Base-by-base conservation (phyloP, 2,113 vertebrate species). In the Podarcis raffonei region DNA sequence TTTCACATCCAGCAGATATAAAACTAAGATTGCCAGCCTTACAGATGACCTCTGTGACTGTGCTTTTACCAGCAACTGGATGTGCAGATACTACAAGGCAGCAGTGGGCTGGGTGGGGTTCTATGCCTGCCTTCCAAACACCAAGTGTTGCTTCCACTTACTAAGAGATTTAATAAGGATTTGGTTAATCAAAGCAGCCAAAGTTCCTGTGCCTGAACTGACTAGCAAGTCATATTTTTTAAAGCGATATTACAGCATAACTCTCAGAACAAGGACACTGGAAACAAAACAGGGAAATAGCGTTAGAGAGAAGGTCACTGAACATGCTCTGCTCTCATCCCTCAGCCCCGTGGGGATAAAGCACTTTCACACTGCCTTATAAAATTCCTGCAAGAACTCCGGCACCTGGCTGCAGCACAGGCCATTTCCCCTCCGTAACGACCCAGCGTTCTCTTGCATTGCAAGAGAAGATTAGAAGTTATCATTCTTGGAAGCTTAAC, bases 401-500 rank as follows among this genome's bases (percentile, higher is more conserved):
- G 13, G 13, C 59, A 32, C 57, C 48, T 75, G 80, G 69, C 39
- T 76, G 11, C 25, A 35, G n/a, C 37, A 53, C 23, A 18, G n/a
- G 78, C 59, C 68, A 77, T 68, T 16, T 66, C 25, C 39, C 25
- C 37, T 62, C 59, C 13, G 72, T 57, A 83, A 76, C 15, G 59
- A 88, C 62, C 57, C 4, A 35, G 39, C 35, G 78, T 42, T 76
- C 80, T 85, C 23, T 30, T 7, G 5, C 89, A 76, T 37, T 69
- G 23, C 62, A 37, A 82, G 12, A 16, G 71, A 86, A 77, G 42
- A 69, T 87, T 71, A 92, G 80, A 20, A 91, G 59, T 53, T 83
- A 89, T 91, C 53, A 80, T 74, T 87, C 81, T 90, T 87, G 89
- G 62, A 83, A 27, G 15, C 22, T 4, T 85, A 66, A 83, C 83